phyloP scores from a whole-genome alignment of 2,797 vertebrate species.

The Lacerta viridis region DNA sequence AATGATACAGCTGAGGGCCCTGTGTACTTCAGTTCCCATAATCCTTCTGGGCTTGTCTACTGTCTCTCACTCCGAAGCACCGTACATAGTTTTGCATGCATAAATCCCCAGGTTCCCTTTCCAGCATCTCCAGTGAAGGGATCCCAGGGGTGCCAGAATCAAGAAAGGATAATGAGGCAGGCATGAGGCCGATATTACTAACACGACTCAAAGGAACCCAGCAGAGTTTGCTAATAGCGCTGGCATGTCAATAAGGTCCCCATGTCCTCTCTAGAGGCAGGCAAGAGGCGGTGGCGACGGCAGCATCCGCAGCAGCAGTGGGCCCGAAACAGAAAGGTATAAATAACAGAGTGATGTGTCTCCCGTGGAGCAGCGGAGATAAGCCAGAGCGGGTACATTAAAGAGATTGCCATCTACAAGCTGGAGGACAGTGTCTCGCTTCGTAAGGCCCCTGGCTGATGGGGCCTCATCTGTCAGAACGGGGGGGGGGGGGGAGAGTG shows the following conservation, averaged over 20 bases:
- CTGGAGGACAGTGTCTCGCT: not conserved
- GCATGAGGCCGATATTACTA: not conserved
- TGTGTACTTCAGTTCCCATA: too few species aligned
- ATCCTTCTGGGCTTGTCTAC: not conserved
- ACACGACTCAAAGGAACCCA: constrained; percentile 11
- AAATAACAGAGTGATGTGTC: not conserved
- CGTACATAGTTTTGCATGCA: constrained; percentile 1
- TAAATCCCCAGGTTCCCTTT: not conserved
- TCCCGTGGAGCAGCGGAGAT: not conserved
- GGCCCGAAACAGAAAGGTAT: not conserved
- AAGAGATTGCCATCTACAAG: constrained; percentile 42
- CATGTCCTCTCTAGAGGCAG: constrained; percentile 6
- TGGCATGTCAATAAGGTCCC: not conserved
- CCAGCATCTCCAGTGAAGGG: constrained; percentile 3
- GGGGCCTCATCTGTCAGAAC: constrained; percentile 14
- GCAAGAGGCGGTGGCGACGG: not conserved
- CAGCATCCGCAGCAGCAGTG: not conserved
- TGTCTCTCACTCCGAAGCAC: not conserved
- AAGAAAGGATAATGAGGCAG: constrained; percentile 29
- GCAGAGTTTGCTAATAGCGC: not conserved
- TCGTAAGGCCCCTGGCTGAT: not conserved
- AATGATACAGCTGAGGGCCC: not conserved
- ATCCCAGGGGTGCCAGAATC: constrained; percentile 17
- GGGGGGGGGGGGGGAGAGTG: not conserved
- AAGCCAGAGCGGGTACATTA: constrained; percentile 39